phyloP scores from a whole-genome alignment of 2,888 invertebrate species.

The Pheosia tremula region DNA sequence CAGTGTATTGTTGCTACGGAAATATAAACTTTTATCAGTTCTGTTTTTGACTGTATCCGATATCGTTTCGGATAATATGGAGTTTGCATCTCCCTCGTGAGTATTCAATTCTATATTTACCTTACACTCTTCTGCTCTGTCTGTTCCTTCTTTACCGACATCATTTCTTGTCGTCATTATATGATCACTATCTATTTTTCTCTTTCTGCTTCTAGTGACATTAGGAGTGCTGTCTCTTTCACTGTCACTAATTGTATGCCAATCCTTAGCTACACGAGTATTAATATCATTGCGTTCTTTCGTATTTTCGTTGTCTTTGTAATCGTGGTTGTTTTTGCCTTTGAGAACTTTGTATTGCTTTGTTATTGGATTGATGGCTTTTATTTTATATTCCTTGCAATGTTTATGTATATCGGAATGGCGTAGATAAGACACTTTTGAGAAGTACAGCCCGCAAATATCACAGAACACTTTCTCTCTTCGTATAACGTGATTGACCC shows the following conservation, averaged over 20 bases:
- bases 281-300: no score
- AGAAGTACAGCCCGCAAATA: conserved; percentile 17
- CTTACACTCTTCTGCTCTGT: neutral
- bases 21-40: neutral
- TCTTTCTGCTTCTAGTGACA: neutral
- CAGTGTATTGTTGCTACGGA: neutral
- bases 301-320: no score
- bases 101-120: neutral
- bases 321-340: neutral
- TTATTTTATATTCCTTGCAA: neutral
- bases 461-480: conserved; percentile 1
- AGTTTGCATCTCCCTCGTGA: neutral
- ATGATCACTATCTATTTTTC: neutral
- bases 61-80: neutral
- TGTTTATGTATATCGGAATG: neutral
- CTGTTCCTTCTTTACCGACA: neutral
- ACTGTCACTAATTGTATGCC: neutral
- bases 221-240: neutral
- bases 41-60: no score
- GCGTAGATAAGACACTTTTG: neutral
- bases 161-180: neutral
- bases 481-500: conserved; percentile 7
- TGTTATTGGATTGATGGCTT: neutral
- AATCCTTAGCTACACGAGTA: no score
- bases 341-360: neutral